These are phyloP conservation scores for Procavia capensis DNA, from an alignment of 2,113 vertebrate species.

Conservation along the genomic window DNA sequence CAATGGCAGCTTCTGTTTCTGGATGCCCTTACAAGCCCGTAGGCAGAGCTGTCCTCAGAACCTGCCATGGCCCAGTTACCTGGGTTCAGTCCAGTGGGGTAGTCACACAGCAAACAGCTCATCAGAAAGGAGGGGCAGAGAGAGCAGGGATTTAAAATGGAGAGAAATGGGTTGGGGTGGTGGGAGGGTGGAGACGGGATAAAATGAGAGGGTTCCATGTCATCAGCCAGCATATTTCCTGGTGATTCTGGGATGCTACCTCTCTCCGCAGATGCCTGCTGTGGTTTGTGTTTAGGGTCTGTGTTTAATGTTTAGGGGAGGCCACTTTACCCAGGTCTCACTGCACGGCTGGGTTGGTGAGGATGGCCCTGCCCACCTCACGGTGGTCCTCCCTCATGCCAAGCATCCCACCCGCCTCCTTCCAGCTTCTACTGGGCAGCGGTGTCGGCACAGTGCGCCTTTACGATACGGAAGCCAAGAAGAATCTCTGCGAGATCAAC, in stretches of 20 bases:
- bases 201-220: not conserved
- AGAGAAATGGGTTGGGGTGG: not conserved
- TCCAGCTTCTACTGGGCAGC: slow-evolving; percentile 96
- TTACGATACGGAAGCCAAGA: slow-evolving; percentile 98
- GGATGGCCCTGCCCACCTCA: not conserved
- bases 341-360: not conserved
- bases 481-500: slow-evolving; percentile 96
- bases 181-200: not conserved
- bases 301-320: not conserved
- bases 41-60: not conserved
- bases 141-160: not conserved
- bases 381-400: not conserved
- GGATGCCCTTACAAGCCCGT: not conserved
- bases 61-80: not conserved
- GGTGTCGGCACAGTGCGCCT: slow-evolving; percentile 95
- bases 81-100: fast-evolving
- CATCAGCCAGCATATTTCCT: not conserved
- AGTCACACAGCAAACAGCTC: not conserved
- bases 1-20: not conserved
- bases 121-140: not conserved
- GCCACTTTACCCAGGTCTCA: not conserved
- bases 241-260: fast-evolving
- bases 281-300: not conserved
- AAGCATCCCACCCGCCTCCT: not conserved
- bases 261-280: not conserved